Conservation (phyloP, 2,113 vertebrate species). For the Anarrhichthys ocellatus region DNA sequence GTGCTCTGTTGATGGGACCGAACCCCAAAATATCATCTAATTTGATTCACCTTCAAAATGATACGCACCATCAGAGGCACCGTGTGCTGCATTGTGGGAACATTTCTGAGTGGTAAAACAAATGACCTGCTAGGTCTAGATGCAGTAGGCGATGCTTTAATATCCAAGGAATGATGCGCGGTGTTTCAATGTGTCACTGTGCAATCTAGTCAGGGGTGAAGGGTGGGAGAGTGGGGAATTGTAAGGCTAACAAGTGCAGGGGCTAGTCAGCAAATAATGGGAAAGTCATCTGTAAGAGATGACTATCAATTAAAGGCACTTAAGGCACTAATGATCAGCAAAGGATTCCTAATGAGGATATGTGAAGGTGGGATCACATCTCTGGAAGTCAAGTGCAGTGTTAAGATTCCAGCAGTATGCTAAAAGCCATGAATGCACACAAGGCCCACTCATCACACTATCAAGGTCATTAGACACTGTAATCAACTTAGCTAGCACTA, state of each 20-base stretch:
- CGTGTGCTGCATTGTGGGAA: slow-evolving; percentile 27
- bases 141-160: slow-evolving; percentile 21
- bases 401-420: slow-evolving; percentile 69
- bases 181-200: slow-evolving; percentile 35
- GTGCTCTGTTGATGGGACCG: slow-evolving; percentile 9
- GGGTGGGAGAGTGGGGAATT: slow-evolving; percentile 50
- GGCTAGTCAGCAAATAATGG: slow-evolving; percentile 76
- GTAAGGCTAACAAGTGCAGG: slow-evolving; percentile 65
- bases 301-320: slow-evolving; percentile 85
- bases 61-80: slow-evolving; percentile 27
- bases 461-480: slow-evolving; percentile 74
- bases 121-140: slow-evolving; percentile 37
- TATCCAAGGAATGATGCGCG: slow-evolving; percentile 51
- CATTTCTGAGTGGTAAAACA: slow-evolving; percentile 50
- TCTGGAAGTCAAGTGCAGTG: slow-evolving; percentile 72
- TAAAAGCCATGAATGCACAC: slow-evolving; percentile 67
- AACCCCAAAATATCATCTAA: slow-evolving; percentile 45
- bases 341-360: slow-evolving; percentile 83
- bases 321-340: slow-evolving; percentile 82
- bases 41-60: slow-evolving; percentile 63
- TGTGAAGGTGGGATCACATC: slow-evolving; percentile 81
- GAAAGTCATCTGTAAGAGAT: slow-evolving; percentile 81
- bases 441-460: slow-evolving; percentile 61
- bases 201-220: slow-evolving; percentile 52
- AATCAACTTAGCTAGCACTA: slow-evolving; percentile 67